Evolutionary conservation across 2,888 invertebrate genomes (phyloP).

Genomic region (Hypolimnas misippus): DNA sequence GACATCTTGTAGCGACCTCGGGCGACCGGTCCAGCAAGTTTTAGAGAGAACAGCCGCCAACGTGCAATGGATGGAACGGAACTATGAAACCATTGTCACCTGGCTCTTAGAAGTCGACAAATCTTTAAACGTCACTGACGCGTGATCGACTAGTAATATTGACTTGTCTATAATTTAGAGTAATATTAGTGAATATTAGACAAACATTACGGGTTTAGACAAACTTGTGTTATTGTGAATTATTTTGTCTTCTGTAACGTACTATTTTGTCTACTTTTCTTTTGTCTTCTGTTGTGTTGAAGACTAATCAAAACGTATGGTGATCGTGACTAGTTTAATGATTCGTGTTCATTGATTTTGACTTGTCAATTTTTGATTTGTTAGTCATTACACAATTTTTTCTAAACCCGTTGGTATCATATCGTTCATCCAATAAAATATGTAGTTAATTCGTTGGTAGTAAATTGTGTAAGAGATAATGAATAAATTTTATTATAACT

Average conservation of each 20-base stretch:
- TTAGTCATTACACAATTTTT: neutral
- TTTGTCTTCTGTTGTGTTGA: too few species aligned
- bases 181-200: conserved; percentile 4
- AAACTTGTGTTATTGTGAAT: too few species aligned
- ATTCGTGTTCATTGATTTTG: neutral
- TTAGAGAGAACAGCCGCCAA: conserved; percentile 92
- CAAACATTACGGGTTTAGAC: too few species aligned
- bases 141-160: conserved; percentile 26
- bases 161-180: conserved; percentile 10
- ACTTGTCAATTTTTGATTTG: neutral
- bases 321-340: too few species aligned
- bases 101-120: conserved; percentile 85
- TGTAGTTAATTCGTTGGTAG: neutral
- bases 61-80: conserved; percentile 91
- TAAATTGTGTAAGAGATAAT: too few species aligned
- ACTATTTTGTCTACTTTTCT: too few species aligned
- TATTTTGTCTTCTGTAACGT: too few species aligned
- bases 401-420: neutral
- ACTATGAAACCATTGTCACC: conserved; percentile 88
- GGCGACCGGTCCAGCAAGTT: conserved; percentile 90
- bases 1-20: conserved; percentile 86
- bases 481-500: too few species aligned
- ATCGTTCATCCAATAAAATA: neutral
- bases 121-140: conserved; percentile 40
- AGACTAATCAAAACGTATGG: too few species aligned